Conservation (phyloP, 2,888 invertebrate genomes). For the Colletes collaris region DNA sequence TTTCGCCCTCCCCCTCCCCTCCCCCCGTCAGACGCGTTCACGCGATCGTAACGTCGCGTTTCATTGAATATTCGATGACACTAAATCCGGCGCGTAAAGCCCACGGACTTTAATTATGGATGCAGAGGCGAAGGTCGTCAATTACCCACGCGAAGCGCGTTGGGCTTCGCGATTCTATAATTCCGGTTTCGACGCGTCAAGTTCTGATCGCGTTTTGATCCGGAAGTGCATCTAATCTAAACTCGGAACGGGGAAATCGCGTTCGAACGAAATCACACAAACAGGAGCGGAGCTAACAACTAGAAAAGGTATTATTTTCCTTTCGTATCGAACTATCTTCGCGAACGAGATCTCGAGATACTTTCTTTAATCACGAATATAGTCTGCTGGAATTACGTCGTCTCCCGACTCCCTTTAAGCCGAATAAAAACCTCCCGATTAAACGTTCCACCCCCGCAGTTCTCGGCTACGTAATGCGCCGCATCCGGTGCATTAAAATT, state of each 20-base stretch:
- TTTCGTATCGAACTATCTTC: neutral
- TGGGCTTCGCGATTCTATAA: conserved; percentile 1
- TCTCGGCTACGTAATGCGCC: conserved; percentile 22
- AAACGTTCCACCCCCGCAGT: conserved; percentile 39
- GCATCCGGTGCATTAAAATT: conserved; percentile 50
- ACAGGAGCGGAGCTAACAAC: too few relatives aligned
- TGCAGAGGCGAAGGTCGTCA: neutral
- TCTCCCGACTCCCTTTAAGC: conserved; percentile 10
- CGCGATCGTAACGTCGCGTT: conserved; percentile 9
- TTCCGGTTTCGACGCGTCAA: neutral
- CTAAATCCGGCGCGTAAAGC: conserved; percentile 4
- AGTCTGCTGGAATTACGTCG: conserved; percentile 27
- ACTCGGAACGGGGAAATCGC: neutral
- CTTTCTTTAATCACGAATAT: conserved; percentile 22
- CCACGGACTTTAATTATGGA: conserved; percentile 27
- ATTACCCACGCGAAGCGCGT: conserved; percentile 11
- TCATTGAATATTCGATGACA: conserved; percentile 14
- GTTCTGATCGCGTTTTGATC: neutral
- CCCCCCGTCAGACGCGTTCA: too few relatives aligned
- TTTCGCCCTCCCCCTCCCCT: too few relatives aligned
- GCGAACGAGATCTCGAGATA: neutral
- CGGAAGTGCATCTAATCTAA: neutral
- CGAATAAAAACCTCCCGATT: conserved; percentile 43
- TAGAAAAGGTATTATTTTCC: neutral
- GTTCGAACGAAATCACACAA: neutral